Conservation (phyloP, 1,140 invertebrate species). For the Drosophila serrata region DNA sequence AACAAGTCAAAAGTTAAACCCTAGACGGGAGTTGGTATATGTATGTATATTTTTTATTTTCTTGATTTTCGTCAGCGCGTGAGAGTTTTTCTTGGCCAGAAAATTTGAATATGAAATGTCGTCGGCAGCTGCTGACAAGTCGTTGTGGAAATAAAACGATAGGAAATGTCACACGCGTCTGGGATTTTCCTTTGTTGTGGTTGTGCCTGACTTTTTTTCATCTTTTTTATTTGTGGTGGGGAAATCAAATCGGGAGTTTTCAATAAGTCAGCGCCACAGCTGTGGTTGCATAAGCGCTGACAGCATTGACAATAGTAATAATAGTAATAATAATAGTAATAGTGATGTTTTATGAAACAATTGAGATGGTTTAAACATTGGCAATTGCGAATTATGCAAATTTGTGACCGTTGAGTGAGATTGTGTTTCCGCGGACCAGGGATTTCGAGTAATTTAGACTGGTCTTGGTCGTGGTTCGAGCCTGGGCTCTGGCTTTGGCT, state of each 20-base stretch:
- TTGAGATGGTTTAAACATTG: slow-evolving; percentile 43
- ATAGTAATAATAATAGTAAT: slow-evolving; percentile 31
- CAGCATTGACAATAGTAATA: slow-evolving; percentile 59
- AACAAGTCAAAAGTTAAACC: slow-evolving; percentile 46
- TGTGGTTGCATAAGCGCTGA: slow-evolving; percentile 62
- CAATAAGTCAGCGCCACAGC: slow-evolving; percentile 61
- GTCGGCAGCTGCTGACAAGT: slow-evolving; percentile 57
- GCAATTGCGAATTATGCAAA: slow-evolving; percentile 76
- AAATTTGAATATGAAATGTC: slow-evolving; percentile 70
- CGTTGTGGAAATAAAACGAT: slow-evolving; percentile 45
- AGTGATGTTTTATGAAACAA: slow-evolving; percentile 62
- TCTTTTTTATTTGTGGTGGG: slow-evolving; percentile 17
- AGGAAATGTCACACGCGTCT: slow-evolving; percentile 43
- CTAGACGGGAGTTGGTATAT: slow-evolving; percentile 12
- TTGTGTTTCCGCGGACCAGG: slow-evolving; percentile 29
- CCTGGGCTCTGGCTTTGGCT: slow-evolving; percentile 28
- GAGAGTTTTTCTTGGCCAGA: slow-evolving; percentile 59
- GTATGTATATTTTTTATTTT: slow-evolving; percentile 34
- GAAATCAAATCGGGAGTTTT: slow-evolving; percentile 69
- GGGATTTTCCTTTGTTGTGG: slow-evolving; percentile 67
- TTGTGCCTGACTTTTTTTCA: not conserved
- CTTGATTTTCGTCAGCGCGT: slow-evolving; percentile 47
- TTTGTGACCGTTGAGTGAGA: slow-evolving; percentile 48
- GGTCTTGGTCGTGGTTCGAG: slow-evolving; percentile 48
- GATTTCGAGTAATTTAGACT: slow-evolving; percentile 28